Percentiles rank a stretch among this genome's conserved stretches.
Conservation (phyloP, 2,113 vertebrate species). For the Odocoileus virginianus region DNA sequence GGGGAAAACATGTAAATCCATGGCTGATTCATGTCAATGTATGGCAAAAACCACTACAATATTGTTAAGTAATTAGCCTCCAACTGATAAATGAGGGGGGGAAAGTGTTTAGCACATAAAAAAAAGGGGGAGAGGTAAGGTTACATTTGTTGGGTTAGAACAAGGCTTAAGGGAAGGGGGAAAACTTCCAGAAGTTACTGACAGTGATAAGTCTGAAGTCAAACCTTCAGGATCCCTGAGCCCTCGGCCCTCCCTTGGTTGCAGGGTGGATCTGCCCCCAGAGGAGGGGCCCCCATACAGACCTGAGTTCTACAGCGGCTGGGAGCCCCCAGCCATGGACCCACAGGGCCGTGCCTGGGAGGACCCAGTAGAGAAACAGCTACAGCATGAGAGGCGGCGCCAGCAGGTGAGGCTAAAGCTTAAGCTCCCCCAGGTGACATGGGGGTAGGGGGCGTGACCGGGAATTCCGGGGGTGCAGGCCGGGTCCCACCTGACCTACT, state of each 20-base stretch:
- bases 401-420: conserved; percentile 67
- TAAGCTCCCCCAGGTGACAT: too few species aligned
- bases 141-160: background rate
- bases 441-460: accelerated
- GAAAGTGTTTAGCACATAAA: too few species aligned
- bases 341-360: conserved; percentile 85
- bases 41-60: too few species aligned
- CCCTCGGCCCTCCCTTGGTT: background rate
- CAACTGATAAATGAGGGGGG: too few species aligned
- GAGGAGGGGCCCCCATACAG: conserved; percentile 81
- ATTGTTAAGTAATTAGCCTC: too few species aligned
- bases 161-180: background rate
- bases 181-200: background rate
- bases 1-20: too few species aligned
- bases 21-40: too few species aligned
- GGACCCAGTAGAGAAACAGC: conserved; percentile 88
- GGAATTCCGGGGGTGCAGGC: accelerated
- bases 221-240: background rate
- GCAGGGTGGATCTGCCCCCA: conserved; percentile 82
- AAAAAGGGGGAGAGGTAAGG: too few species aligned
- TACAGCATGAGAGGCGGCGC: conserved; percentile 83
- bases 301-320: conserved; percentile 84
- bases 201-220: background rate
- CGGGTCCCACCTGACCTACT: background rate
- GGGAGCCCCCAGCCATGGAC: conserved; percentile 81